These are phyloP conservation scores for Pogonus chalceus DNA, from an alignment of 1,140 invertebrate species.

Conservation along the genomic window DNA sequence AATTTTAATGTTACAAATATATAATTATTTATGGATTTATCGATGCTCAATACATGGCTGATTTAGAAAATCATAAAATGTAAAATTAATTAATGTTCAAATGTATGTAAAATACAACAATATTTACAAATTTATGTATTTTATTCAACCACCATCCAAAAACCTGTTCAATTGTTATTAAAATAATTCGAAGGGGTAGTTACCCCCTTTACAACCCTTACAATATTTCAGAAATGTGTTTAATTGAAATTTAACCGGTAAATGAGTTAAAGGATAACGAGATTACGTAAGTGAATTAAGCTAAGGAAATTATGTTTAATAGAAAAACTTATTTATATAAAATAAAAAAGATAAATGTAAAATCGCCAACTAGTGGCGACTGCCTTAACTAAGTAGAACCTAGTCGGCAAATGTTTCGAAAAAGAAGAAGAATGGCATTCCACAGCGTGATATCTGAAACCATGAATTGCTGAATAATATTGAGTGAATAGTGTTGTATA, in stretches of 20 bases:
- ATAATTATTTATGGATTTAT: background rate
- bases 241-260: too few species aligned
- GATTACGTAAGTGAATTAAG: too few species aligned
- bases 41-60: background rate
- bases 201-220: too few species aligned
- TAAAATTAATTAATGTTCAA: background rate
- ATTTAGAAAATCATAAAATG: background rate
- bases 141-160: background rate
- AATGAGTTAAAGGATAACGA: too few species aligned
- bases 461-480: slow-evolving; percentile 1
- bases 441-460: slow-evolving; percentile 7
- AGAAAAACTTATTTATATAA: too few species aligned
- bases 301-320: too few species aligned
- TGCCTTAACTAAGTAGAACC: background rate
- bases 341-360: too few species aligned
- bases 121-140: background rate
- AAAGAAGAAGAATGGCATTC: slow-evolving; percentile 5
- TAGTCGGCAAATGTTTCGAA: slow-evolving; percentile 2
- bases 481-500: background rate
- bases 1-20: background rate
- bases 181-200: too few species aligned
- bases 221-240: too few species aligned
- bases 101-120: background rate
- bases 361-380: background rate
- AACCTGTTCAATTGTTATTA: too few species aligned